Evolutionary conservation across 2,113 vertebrate genomes (phyloP), one percentile per base, ranked within the genome.

Genomic region (Cebidichthys violaceus): DNA sequence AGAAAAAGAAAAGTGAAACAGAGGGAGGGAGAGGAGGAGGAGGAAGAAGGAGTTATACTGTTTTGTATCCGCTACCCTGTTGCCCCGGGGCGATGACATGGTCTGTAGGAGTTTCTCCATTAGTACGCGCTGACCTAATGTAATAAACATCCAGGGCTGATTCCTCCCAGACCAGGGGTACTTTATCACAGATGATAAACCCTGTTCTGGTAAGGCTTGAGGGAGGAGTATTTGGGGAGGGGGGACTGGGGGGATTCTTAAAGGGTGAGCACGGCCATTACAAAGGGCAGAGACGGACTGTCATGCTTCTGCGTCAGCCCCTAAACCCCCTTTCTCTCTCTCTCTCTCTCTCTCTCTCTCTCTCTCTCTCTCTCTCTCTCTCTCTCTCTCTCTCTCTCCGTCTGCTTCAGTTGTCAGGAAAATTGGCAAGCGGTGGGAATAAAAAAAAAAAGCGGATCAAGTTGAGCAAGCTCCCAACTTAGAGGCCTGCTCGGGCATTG

Each of bases 111-210:
- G 92, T 88, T 87, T 85, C 88, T 89, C 88, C 84, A 93, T 93
- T 92, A 92, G 87, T 80, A 72, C 77, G 57, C 55, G 35, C 84
- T 94, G 94, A 94, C 94, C 92, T 94, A 92, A 94, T 90, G 91
- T 81, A 91, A 91, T 92, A 93, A 94, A 91, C 92, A 93, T 93
- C 89, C 92, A 86, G 88, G 73, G 64, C 88, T 89, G 90, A 92
- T 91, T 92, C 91, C 85, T 90, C 80, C 93, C 91, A 92, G 90
- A 93, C 86, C 75, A 65, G 9, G 75, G 64, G 72, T 86, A 69
- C 88, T 94, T 93, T 88, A 95, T 94, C 94, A 92, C 88, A 86
- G 88, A 92, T 92, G 93, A 94, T 94, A 92, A 94, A 94, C 73
- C 87, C 87, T 79, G 76, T 87, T 92, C 90, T 89, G 86, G 83